Base-by-base conservation (phyloP, 2,888 invertebrate species). In the Callyntrura guangdongensis region DNA sequence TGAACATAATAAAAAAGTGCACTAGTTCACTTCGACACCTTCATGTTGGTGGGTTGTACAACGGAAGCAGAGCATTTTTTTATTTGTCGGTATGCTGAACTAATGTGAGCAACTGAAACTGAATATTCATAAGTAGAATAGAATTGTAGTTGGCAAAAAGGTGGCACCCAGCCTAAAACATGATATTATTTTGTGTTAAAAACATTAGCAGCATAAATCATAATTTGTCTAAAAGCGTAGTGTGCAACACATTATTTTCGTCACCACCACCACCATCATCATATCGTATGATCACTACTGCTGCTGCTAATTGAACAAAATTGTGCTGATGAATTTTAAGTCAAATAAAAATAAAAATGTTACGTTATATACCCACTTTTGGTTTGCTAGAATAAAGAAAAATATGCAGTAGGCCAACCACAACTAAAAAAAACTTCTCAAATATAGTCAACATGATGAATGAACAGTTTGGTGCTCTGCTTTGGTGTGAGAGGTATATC, bases 401-500 rank as follows among this genome's bases (percentile, higher is more conserved):
- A 69, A 36, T 36, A 36, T 14, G 36, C 69, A 69, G 36, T 69
- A 69, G 69, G n/a, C 69, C 69, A 36, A 69, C 69, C 69, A 36
- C 69, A 25, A 64, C 64, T 12, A 64, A 20, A 45, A 69, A 14
- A 36, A 36, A 22, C 67, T 22, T 45, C 45, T 36, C 69, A 69
- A 11, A n/a, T 8, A 69, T 0, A 36, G 36, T 69, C n/a, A 17
- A 12, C 12, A 25, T 22, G 61, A 64, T 69, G 36, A 69, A 69
- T 69, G 69, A n/a, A n/a, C 1, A 17, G 36, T 67, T 67, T 67
- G 2, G 11, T 67, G 3, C 20, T 3, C 9, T 61, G 59, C 20
- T 17, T 17, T 61, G 53, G 36, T n/a, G 25, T 27, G 27, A 12
- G 36, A 2, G 36, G 14, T 67, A 12, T 67, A 2, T 25, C 12